Evolutionary conservation across 1,140 invertebrate genomes (phyloP).

Genomic region (Leptinotarsa lineolata): DNA sequence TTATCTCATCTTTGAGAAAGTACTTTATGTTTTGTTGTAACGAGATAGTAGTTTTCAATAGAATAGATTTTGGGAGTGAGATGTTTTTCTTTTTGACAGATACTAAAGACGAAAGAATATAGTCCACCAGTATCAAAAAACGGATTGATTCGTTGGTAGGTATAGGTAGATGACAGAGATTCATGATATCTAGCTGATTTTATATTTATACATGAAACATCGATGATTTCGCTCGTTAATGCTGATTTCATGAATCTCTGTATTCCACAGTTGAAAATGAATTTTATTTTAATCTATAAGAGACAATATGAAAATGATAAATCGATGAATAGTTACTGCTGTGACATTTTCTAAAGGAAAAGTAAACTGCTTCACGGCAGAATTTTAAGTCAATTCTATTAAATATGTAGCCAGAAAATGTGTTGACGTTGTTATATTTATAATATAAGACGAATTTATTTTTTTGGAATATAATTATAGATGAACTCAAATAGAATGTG

Average conservation of each 20-base stretch:
- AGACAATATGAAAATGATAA: conserved; percentile 11
- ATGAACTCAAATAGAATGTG: neutral
- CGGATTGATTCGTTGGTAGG: conserved; percentile 20
- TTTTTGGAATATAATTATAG: conserved; percentile 21
- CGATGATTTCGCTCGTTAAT: conserved; percentile 11
- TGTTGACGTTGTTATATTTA: conserved; percentile 30
- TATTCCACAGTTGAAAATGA: neutral
- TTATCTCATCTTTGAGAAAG: neutral
- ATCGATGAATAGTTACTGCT: conserved; percentile 17
- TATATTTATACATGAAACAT: conserved; percentile 4
- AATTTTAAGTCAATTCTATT: conserved; percentile 42
- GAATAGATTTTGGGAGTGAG: conserved; percentile 52
- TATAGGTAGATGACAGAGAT: conserved; percentile 3
- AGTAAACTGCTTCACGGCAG: conserved; percentile 27
- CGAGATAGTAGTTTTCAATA: conserved; percentile 57
- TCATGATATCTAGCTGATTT: conserved; percentile 1
- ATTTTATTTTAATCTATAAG: conserved; percentile 9
- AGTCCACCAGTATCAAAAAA: conserved; percentile 31
- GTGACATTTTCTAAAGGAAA: conserved; percentile 15
- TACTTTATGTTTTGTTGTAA: conserved; percentile 57
- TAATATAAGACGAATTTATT: conserved; percentile 31
- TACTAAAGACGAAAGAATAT: conserved; percentile 66
- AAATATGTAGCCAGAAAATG: conserved; percentile 42
- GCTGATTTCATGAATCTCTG: conserved; percentile 3
- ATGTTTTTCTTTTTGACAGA: conserved; percentile 65